A percentile compares a stretch with the other conserved stretches of the same genome.
phyloP scores from a whole-genome alignment of 2,888 invertebrate species.

The Stegana nigrithorax region DNA sequence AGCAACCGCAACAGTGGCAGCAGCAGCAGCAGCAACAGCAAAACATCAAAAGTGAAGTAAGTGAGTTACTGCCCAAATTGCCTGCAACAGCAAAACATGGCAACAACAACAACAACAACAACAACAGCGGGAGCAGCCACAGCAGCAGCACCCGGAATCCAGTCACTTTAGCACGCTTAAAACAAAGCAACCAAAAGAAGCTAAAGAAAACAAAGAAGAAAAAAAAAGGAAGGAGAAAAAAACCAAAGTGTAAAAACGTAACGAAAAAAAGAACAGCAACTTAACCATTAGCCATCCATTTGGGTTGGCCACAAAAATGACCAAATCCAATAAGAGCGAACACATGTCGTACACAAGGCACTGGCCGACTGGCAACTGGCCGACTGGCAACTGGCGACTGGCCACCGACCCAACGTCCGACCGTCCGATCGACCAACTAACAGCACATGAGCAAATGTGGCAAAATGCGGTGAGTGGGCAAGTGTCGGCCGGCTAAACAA shows the following conservation, averaged over 20 bases:
- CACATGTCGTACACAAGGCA: not conserved
- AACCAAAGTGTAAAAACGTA: not conserved
- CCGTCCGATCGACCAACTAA: too few species aligned
- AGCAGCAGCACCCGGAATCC: slow-evolving; percentile 19
- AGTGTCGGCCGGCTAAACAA: not conserved
- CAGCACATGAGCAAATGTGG: too few species aligned
- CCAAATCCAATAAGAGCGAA: not conserved
- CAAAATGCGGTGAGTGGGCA: not conserved
- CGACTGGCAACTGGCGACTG: too few species aligned
- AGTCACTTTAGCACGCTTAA: too few species aligned
- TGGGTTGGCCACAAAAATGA: not conserved
- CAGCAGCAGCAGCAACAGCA: too few species aligned
- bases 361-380: too few species aligned
- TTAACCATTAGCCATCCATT: slow-evolving; percentile 1
- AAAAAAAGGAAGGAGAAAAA: not conserved
- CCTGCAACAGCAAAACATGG: slow-evolving; percentile 36
- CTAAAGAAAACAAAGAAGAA: not conserved
- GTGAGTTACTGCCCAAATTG: slow-evolving; percentile 52
- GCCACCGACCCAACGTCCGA: too few species aligned
- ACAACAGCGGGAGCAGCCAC: not conserved
- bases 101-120: slow-evolving; percentile 25
- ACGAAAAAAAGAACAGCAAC: slow-evolving; percentile 7
- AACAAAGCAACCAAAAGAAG: not conserved
- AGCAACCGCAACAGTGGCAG: too few species aligned
- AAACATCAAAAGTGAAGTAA: too few species aligned